Percentiles rank a stretch among this genome's conserved stretches.
Conservation (phyloP, 1,140 invertebrate genomes). For the Hesperophylax magnus region DNA sequence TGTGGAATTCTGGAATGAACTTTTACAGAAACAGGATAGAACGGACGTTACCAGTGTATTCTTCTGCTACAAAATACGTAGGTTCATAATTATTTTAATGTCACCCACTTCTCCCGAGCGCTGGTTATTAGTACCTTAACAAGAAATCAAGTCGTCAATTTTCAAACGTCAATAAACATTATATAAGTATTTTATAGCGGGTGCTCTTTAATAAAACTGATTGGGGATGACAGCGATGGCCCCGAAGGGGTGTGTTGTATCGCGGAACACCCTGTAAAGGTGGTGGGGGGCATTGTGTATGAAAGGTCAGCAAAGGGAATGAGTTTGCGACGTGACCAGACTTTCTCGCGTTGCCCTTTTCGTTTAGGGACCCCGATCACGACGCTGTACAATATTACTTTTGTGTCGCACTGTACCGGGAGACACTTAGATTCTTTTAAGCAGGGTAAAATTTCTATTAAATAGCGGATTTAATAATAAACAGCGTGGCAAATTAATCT, state of each 20-base stretch:
- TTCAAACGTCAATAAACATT: no score
- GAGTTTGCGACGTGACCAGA: slow-evolving; percentile 41
- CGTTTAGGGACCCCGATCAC: slow-evolving; percentile 16
- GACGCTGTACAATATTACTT: slow-evolving; percentile 21
- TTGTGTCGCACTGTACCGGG: slow-evolving; percentile 5
- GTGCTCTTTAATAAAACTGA: no score
- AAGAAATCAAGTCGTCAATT: no score
- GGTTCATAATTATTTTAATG: no score
- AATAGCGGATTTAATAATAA: slow-evolving; percentile 22
- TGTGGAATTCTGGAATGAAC: no score
- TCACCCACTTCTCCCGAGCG: no score
- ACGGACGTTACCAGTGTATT: no score
- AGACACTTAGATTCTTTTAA: slow-evolving; percentile 15
- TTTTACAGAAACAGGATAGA: no score
- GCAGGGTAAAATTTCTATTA: slow-evolving; percentile 3
- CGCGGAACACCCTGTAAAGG: slow-evolving; percentile 1
- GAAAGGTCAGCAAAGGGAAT: slow-evolving; percentile 46
- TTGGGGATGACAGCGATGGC: no score
- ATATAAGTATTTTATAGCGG: no score
- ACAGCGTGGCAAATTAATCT: not conserved
- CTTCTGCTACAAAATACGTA: no score
- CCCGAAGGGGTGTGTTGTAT: slow-evolving; percentile 8
- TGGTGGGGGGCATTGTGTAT: slow-evolving; percentile 35
- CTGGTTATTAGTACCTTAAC: no score
- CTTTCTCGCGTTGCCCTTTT: slow-evolving; percentile 27